Percentiles rank a stretch among this genome's conserved stretches.
Conservation (phyloP, 1,140 invertebrate species). For the Trinorchestia longiramus region DNA sequence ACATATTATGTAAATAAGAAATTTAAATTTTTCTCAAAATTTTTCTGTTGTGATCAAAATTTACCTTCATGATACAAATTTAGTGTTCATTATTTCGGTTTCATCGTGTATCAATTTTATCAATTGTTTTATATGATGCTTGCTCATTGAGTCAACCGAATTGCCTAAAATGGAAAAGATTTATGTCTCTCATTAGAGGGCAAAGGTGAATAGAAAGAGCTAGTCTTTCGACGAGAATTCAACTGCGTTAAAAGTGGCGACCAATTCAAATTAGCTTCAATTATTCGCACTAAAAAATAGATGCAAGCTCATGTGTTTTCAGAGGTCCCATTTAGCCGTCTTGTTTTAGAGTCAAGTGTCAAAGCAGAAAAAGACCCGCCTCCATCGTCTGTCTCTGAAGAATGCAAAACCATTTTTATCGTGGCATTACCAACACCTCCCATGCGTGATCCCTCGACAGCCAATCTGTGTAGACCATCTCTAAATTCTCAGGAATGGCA, state of each 20-base stretch:
- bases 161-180: not conserved
- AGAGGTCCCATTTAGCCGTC: not conserved
- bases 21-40: not conserved
- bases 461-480: conserved; percentile 8
- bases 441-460: conserved; percentile 27
- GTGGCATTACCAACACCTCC: conserved; percentile 17
- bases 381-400: not conserved
- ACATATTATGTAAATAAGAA: not conserved
- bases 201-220: not conserved
- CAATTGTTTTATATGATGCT: not conserved
- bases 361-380: not conserved
- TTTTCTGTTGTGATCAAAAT: not conserved
- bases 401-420: conserved; percentile 17
- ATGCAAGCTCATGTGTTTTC: not conserved
- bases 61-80: not conserved
- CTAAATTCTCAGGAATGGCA: conserved; percentile 13
- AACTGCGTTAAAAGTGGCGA: not conserved
- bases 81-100: not conserved
- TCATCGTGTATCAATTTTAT: not conserved
- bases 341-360: not conserved
- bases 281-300: not conserved
- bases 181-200: not conserved
- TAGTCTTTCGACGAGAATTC: not conserved
- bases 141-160: not conserved
- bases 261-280: not conserved